Evolutionary conservation across 2,797 vertebrate genomes (phyloP).

Genomic region (Trichosurus vulpecula): DNA sequence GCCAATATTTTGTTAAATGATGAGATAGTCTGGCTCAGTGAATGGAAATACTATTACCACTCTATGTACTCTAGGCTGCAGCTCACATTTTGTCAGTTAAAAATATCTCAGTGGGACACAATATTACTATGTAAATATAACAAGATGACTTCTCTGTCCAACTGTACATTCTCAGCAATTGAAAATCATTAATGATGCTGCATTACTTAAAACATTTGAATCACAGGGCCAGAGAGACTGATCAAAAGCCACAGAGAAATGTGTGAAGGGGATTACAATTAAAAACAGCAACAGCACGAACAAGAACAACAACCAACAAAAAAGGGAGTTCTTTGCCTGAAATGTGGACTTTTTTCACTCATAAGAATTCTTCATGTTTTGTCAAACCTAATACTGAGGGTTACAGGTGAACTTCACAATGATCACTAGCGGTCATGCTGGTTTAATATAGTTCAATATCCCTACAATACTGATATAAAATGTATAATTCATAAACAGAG

Average conservation of each 20-base stretch:
- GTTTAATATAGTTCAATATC: not conserved
- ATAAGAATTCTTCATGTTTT: not conserved
- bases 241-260: not conserved
- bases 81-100: not conserved
- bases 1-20: conserved; percentile 26
- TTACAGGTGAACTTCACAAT: not conserved
- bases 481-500: not conserved
- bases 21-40: conserved; percentile 50
- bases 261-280: not conserved
- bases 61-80: not conserved
- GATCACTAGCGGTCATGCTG: no score
- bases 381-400: not conserved
- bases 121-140: conserved; percentile 30
- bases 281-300: not conserved
- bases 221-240: not conserved
- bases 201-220: not conserved
- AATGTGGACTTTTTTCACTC: not conserved
- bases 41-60: conserved; percentile 4
- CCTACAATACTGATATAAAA: not conserved
- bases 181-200: not conserved
- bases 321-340: not conserved
- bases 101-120: not conserved
- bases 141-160: not conserved
- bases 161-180: conserved; percentile 1
- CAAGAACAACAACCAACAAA: not conserved